Evolutionary conservation across 2,113 vertebrate species (phyloP), one percentile per base, ranked within the genome.

Genomic region (Microcebus griseorufus): DNA sequence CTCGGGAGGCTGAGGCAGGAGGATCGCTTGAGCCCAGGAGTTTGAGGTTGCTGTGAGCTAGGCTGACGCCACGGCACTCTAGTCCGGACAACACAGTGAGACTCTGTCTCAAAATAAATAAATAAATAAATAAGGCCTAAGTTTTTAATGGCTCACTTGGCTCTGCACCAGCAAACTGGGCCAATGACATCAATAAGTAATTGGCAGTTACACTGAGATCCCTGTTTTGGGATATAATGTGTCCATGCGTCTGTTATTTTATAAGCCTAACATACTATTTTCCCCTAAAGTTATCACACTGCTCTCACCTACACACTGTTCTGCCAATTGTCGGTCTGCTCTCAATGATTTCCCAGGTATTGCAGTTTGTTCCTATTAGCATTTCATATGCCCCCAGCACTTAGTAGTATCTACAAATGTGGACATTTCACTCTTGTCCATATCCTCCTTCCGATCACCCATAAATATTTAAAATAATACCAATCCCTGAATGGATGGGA

Each of bases 401-500:
- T 88, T 70, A 72, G 10, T 42, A 60, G 78, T 88, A 80, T 42
- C 34, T 76, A 65, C 29, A 88, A 88, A 85, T 85, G 37, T 81
- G 51, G 39, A 64, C 58, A 58, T 53, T 88, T 39, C 64, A 90
- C 32, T 34, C 25, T 45, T 65, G 65, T 29, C n/a, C 60, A 34
- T 34, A 90, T 14, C 17, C 22, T 93, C 14, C 48, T 9, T 90
- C 45, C 80, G 29, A 78, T 70, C 25, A 96, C 45, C 53, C 69
- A 78, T 48, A 82, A 85, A 67, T 87, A 86, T 58, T 87, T 89
- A 69, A 97, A 95, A 62, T 69, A 90, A 80, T 16, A 88, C 79
- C 17, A 75, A n/a, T 70, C 17, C 62, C 69, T 82, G 34, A 96
- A n/a, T 65, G 67, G 62, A 94, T 73, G 29, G 1, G 10, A 25